Percentiles rank a stretch among this genome's conserved stretches.
Evolutionary conservation across 1,140 invertebrate species (phyloP).

Genomic region (Drosophila parvula): DNA sequence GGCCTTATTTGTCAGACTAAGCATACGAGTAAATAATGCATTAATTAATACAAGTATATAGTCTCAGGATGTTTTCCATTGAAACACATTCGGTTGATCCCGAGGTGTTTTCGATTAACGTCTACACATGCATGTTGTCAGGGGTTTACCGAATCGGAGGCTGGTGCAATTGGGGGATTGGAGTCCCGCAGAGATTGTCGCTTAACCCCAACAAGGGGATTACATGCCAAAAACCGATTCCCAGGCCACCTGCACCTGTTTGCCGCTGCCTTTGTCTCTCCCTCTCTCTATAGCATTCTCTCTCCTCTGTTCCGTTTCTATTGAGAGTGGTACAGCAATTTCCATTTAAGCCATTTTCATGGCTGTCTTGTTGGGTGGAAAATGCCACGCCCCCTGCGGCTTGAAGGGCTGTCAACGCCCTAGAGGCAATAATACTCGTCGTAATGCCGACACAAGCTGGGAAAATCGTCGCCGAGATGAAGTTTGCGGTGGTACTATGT

Average conservation of each 20-base stretch:
- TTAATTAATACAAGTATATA: neutral
- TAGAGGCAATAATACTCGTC: conserved; percentile 25
- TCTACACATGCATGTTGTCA: conserved; percentile 9
- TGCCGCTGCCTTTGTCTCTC: conserved; percentile 4
- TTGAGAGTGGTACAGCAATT: conserved; percentile 33
- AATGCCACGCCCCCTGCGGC: conserved; percentile 23
- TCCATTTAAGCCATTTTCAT: conserved; percentile 46
- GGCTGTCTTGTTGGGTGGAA: conserved; percentile 24
- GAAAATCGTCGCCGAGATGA: conserved; percentile 13
- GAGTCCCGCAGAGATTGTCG: conserved; percentile 38
- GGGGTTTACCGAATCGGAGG: neutral
- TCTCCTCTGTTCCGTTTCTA: neutral
- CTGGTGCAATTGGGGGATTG: conserved; percentile 7
- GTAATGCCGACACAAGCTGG: conserved; percentile 23
- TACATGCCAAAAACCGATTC: conserved; percentile 36
- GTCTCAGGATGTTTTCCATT: neutral
- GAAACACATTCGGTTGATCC: neutral
- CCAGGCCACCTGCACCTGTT: conserved; percentile 29
- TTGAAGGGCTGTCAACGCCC: conserved; percentile 36
- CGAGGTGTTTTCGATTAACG: conserved; percentile 30
- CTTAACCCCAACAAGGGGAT: conserved; percentile 39
- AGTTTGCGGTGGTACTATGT: conserved; percentile 26
- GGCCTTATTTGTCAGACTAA: neutral
- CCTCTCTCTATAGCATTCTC: too few relatives aligned
- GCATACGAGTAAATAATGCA: neutral